These are phyloP conservation scores for Ptychodera flava DNA, from an alignment of 35 echinoderm and acorn worm species.

Conservation along the genomic window DNA sequence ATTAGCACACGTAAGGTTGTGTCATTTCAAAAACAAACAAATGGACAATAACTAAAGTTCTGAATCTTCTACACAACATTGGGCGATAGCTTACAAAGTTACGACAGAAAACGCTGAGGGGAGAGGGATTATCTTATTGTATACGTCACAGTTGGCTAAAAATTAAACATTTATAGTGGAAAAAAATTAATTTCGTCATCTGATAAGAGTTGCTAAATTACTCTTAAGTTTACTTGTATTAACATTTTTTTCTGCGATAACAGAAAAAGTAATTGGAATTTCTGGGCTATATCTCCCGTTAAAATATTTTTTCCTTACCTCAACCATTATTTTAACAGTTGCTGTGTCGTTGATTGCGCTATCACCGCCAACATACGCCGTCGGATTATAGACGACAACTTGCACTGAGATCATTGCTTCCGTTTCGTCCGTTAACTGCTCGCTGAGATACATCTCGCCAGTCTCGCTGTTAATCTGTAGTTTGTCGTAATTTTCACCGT, in stretches of 20 bases:
- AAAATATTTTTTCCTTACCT: not conserved
- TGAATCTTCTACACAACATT: no score
- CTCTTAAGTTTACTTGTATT: not conserved
- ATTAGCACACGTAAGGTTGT: no score
- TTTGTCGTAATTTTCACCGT: not conserved
- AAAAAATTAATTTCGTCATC: not conserved
- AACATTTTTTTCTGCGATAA: not conserved
- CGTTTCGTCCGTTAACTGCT: not conserved
- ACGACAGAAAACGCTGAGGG: no score
- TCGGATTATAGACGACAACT: not conserved
- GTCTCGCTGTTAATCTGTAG: not conserved
- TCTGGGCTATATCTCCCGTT: not conserved
- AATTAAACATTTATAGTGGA: not conserved
- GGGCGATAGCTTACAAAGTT: no score
- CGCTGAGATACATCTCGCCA: not conserved
- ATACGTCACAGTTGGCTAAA: not conserved
- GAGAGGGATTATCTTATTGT: no score
- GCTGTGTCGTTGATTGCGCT: not conserved
- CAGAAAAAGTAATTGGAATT: not conserved
- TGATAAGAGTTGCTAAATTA: not conserved
- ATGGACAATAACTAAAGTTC: no score
- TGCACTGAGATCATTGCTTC: not conserved
- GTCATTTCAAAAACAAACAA: not conserved
- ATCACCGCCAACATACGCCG: not conserved
- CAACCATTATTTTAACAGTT: not conserved